These are phyloP conservation scores for Ormyrus nitidulus DNA, from an alignment of 2,888 invertebrate species.

Conservation along the genomic window DNA sequence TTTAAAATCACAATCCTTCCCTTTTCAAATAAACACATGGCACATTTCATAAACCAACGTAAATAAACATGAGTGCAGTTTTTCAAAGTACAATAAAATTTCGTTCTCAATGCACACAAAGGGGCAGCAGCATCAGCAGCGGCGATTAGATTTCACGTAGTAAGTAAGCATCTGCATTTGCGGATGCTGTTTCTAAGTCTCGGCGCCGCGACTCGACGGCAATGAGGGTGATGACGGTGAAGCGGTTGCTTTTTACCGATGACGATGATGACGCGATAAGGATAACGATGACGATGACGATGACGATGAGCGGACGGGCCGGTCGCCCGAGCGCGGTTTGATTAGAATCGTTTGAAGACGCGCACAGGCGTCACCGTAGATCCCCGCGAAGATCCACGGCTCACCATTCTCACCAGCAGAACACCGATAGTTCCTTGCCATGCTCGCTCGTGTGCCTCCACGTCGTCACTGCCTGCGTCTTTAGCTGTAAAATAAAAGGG, in stretches of 20 bases:
- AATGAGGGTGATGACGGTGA: conserved; percentile 16
- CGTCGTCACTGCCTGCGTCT: conserved; percentile 85
- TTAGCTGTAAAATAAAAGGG: conserved; percentile 79
- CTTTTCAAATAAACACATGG: not conserved
- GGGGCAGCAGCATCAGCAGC: too few species aligned
- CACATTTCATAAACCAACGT: not conserved
- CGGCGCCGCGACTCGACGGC: not conserved
- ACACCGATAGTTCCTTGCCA: conserved; percentile 86
- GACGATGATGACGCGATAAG: conserved; percentile 16
- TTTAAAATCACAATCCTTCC: not conserved
- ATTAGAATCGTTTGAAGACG: conserved; percentile 41
- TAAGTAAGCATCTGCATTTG: too few species aligned
- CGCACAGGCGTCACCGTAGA: conserved; percentile 63
- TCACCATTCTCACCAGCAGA: conserved; percentile 84
- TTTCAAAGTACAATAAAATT: not conserved
- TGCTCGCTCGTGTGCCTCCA: conserved; percentile 84
- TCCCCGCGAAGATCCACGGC: conserved; percentile 64
- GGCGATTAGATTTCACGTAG: too few species aligned
- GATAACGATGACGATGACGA: conserved; percentile 1
- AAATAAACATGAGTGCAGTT: not conserved
- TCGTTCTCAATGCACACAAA: conserved; percentile 22
- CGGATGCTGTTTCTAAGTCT: conserved; percentile 24
- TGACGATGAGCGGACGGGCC: conserved; percentile 21
- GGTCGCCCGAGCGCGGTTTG: conserved; percentile 17
- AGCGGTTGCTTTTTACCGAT: not conserved